Evolutionary conservation across 2,113 vertebrate species (phyloP).

Genomic region (Microcebus jonahi): DNA sequence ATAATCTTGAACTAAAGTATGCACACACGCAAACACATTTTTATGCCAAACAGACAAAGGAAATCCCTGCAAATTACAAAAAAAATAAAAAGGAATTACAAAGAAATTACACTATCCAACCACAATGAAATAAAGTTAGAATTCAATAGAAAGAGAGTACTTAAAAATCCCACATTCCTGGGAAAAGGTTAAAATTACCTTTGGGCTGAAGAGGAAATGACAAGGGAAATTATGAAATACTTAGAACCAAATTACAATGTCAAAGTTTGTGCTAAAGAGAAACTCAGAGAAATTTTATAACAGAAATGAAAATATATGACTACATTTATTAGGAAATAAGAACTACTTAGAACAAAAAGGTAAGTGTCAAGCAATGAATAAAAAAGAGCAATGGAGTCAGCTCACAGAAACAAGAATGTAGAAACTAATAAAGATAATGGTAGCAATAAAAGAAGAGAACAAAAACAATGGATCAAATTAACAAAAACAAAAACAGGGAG

Average conservation of each 20-base stretch:
- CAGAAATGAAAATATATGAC: background rate
- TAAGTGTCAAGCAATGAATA: background rate
- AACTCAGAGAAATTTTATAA: background rate
- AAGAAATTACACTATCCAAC: background rate
- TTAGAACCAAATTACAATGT: background rate
- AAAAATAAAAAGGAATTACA: background rate
- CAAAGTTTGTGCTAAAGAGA: background rate
- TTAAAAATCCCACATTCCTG: background rate
- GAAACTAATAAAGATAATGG: background rate
- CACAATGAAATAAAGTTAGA: background rate
- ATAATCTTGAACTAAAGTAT: conserved; percentile 25
- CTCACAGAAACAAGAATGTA: background rate
- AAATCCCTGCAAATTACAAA: background rate
- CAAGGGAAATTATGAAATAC: background rate
- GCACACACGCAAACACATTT: background rate
- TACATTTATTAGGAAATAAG: background rate
- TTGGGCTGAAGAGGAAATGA: background rate
- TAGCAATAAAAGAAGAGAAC: background rate
- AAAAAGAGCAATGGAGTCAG: background rate
- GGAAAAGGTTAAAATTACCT: background rate
- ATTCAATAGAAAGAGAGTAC: background rate
- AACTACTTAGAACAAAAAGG: background rate
- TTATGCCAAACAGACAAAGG: background rate
- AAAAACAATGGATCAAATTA: background rate
- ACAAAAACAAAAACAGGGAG: background rate